Percentiles rank a stretch among this genome's conserved stretches.
phyloP scores from a whole-genome alignment of 2,888 invertebrate species.

The Myopa testacea region DNA sequence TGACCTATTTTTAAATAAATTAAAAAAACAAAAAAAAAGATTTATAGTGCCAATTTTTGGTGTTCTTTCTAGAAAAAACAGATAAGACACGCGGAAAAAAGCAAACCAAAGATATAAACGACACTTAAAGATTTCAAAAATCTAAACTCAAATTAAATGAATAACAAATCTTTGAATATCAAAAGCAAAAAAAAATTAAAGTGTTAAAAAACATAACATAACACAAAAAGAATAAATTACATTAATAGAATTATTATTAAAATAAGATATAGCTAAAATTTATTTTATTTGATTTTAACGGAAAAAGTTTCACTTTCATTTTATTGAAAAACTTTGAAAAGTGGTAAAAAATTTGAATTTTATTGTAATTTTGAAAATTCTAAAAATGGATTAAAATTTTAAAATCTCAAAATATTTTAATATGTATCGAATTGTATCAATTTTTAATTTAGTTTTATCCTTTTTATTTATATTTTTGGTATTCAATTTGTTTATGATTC shows the following conservation, averaged over 20 bases:
- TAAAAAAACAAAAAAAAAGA: background rate
- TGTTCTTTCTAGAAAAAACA: background rate
- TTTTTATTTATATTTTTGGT: background rate
- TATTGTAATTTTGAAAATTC: too few species aligned
- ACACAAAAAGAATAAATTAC: background rate
- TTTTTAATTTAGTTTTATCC: background rate
- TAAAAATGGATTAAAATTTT: too few species aligned
- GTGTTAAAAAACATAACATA: background rate
- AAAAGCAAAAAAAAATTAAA: background rate
- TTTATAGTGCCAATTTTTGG: background rate
- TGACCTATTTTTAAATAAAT: background rate
- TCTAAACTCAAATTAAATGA: background rate
- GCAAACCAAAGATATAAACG: background rate
- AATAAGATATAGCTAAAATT: background rate
- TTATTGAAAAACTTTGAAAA: too few species aligned
- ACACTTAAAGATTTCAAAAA: background rate
- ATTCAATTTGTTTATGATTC: background rate
- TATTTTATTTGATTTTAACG: too few species aligned
- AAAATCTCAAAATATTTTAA: too few species aligned
- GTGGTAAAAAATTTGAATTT: too few species aligned
- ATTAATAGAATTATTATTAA: background rate
- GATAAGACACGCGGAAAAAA: background rate
- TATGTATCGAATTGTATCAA: too few species aligned
- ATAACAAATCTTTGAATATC: background rate
- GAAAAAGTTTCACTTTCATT: too few species aligned